Percentiles rank a stretch among this genome's conserved stretches.
phyloP scores from a whole-genome alignment of 2,113 vertebrate species.

The Rhinolophus ferrumequinum region DNA sequence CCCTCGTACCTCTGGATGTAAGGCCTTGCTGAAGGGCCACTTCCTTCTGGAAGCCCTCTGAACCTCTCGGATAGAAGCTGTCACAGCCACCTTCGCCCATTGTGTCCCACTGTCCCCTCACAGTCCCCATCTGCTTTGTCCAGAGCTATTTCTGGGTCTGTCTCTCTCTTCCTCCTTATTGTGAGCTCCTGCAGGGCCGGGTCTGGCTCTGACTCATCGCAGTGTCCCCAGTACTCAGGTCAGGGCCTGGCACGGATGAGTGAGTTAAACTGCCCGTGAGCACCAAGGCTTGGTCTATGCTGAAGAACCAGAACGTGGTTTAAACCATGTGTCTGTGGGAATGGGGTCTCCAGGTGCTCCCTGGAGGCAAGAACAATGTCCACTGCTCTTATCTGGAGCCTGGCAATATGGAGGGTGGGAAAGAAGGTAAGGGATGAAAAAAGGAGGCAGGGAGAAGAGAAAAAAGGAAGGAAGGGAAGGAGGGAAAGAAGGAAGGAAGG shows the following conservation, averaged over 20 bases:
- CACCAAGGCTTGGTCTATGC: background rate
- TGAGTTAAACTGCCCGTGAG: background rate
- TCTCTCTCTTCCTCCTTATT: conserved; percentile 47
- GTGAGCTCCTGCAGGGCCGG: conserved; percentile 62
- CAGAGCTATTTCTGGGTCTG: conserved; percentile 66
- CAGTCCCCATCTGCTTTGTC: conserved; percentile 55
- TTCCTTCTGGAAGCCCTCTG: conserved; percentile 34
- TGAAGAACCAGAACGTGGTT: background rate
- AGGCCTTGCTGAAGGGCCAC: background rate
- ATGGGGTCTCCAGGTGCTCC: background rate
- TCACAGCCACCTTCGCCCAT: background rate
- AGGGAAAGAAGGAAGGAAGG: background rate
- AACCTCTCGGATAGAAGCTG: background rate
- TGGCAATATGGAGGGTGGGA: background rate
- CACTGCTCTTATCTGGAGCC: background rate
- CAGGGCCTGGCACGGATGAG: background rate
- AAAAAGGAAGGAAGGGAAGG: background rate
- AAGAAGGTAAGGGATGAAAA: background rate
- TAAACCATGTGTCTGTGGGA: background rate
- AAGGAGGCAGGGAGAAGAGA: background rate
- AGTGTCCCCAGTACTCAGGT: conserved; percentile 59
- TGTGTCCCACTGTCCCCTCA: conserved; percentile 42
- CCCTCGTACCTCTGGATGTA: rapidly evolving
- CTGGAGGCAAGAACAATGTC: background rate
- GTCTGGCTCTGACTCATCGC: conserved; percentile 73